These are phyloP conservation scores for Nannoperca obscura DNA, from an alignment of 2,797 vertebrate genomes.

Conservation along the genomic window DNA sequence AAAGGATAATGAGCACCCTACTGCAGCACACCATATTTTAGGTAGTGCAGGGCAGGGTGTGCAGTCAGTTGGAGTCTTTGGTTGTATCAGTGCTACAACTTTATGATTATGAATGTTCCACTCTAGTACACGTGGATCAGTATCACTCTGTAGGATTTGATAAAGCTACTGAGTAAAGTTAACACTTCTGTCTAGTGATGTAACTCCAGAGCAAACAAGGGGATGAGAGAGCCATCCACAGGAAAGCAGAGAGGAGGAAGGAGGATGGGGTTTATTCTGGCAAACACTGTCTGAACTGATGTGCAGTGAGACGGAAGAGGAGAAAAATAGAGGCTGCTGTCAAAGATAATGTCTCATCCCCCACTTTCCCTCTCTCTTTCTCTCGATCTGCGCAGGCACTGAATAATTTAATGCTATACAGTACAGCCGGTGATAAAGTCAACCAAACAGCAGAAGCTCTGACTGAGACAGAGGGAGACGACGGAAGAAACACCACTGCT, in stretches of 20 bases:
- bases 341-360: conserved; percentile 58
- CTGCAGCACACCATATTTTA: neutral
- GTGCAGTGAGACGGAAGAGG: conserved; percentile 66
- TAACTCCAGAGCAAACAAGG: conserved; percentile 18
- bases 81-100: neutral
- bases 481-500: conserved; percentile 50
- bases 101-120: too few relatives aligned
- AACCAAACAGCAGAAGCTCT: conserved; percentile 53
- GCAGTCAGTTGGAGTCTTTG: neutral
- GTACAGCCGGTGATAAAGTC: conserved; percentile 72
- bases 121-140: neutral
- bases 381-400: conserved; percentile 62
- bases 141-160: neutral
- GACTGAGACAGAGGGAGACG: conserved; percentile 55
- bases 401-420: conserved; percentile 79
- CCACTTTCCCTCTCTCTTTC: conserved; percentile 24
- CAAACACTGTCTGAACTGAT: conserved; percentile 64
- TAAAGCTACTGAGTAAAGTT: conserved; percentile 35
- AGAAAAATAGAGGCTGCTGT: conserved; percentile 65
- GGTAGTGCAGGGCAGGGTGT: neutral
- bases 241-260: conserved; percentile 37
- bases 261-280: conserved; percentile 56
- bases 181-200: conserved; percentile 13
- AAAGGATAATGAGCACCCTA: neutral
- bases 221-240: conserved; percentile 6